Base-by-base conservation (phyloP, 1,140 invertebrate genomes). In the Musca domestica region DNA sequence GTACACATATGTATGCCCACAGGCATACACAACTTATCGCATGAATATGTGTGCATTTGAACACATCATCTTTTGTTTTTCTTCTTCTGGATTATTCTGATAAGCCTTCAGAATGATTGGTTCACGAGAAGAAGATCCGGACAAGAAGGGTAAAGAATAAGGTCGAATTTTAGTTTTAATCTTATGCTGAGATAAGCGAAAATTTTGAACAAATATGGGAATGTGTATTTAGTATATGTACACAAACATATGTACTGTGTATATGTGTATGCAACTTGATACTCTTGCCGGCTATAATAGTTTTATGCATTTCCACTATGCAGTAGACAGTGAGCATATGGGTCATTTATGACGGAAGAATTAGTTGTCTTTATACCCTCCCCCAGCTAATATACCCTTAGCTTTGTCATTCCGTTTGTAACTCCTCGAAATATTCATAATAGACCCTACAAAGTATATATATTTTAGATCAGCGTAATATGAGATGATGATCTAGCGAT, bases 101-200 rank as follows among this genome's bases (percentile, higher is more conserved):
- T 61, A 61, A 61, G 56, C 56, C 56, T 41, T 61, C n/a, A 34
- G 19, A 30, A 6, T 58, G 6, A 27, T 58, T 54, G 17, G 20
- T 41, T 41, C 27, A 56, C 15, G 19, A 58, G 17, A 20, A 27
- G 2, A 30, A n/a, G 23, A 17, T 20, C 12, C 20, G 1, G 48
- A 19, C 9, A 15, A 49, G 20, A 5, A 51, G 20, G 20, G 17
- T 1, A 61, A 41, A 61, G 34, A 61, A n/a, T n/a, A n/a, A 61
- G 25, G 56, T 58, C 25, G 30, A 30, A 30, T 41, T 5, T 61
- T 61, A 61, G 17, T 61, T 20, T 2, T 34, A 61, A 34, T 19
- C 14, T 41, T 58, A 41, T 34, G 56, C 56, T 61, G 56, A 61
- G 56, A 61, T 61, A 61, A 61, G 56, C 56, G n/a, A n/a, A 19